These are phyloP conservation scores for Onthophagus sagittarius DNA, from an alignment of 2,888 invertebrate species.

Conservation along the genomic window DNA sequence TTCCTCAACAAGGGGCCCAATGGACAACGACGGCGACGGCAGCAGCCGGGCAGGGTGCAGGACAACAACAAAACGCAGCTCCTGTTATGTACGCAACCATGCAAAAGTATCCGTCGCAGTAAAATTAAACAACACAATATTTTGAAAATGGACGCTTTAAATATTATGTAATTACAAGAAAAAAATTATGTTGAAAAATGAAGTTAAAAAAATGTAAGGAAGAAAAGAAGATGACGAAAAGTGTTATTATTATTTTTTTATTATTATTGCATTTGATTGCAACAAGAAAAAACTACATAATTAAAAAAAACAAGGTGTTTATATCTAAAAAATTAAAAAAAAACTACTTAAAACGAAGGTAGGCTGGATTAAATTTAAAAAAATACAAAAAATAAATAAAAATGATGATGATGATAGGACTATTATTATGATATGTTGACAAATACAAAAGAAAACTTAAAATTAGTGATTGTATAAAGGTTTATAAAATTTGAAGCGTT, in stretches of 20 bases:
- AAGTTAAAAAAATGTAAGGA: too few species aligned
- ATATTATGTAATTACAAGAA: not conserved
- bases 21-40: slow-evolving; percentile 40
- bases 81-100: slow-evolving; percentile 69
- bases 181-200: too few species aligned
- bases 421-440: slow-evolving; percentile 16
- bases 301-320: too few species aligned
- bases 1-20: slow-evolving; percentile 48
- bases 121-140: slow-evolving; percentile 46
- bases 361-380: too few species aligned
- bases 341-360: too few species aligned
- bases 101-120: slow-evolving; percentile 85
- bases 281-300: too few species aligned
- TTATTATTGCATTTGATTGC: not conserved
- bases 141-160: slow-evolving; percentile 16
- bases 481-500: slow-evolving; percentile 3
- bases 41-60: slow-evolving; percentile 23
- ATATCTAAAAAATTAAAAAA: too few species aligned
- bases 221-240: too few species aligned
- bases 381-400: too few species aligned
- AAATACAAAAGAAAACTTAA: slow-evolving; percentile 12
- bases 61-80: slow-evolving; percentile 51
- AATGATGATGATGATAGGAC: slow-evolving; percentile 16
- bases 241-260: slow-evolving; percentile 25
- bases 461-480: too few species aligned